A percentile compares a stretch with the other conserved stretches of the same genome.
These are phyloP conservation scores for Pedicia rivosa DNA, from an alignment of 2,888 invertebrate genomes.

Conservation along the genomic window DNA sequence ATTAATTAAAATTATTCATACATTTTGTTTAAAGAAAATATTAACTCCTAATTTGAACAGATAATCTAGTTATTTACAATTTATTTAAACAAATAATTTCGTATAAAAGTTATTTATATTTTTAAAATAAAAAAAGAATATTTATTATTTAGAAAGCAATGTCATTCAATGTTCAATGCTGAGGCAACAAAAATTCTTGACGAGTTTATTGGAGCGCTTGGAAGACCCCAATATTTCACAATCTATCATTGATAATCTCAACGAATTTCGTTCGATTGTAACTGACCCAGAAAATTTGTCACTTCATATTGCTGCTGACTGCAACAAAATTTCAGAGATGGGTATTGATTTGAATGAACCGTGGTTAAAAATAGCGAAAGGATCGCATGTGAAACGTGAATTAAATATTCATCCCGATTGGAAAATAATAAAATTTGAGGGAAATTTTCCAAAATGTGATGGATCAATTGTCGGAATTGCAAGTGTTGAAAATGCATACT, in stretches of 20 bases:
- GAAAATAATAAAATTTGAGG: slow-evolving; percentile 18
- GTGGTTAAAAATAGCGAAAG: no score
- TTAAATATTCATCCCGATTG: slow-evolving; percentile 16
- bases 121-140: no score
- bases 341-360: slow-evolving; percentile 24
- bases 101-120: no score
- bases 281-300: slow-evolving; percentile 43
- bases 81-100: no score
- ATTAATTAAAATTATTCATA: no score
- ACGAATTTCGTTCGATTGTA: slow-evolving; percentile 40
- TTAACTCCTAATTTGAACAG: no score
- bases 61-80: no score
- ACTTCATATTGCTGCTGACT: slow-evolving; percentile 57
- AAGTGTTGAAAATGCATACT: slow-evolving; percentile 62
- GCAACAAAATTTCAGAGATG: slow-evolving; percentile 20
- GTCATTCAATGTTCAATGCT: slow-evolving; percentile 51
- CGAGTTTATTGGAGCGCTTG: slow-evolving; percentile 43
- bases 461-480: slow-evolving; percentile 65
- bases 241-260: slow-evolving; percentile 35
- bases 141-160: no score
- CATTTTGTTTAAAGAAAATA: no score
- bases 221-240: slow-evolving; percentile 34
- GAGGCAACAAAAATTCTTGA: slow-evolving; percentile 61
- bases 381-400: no score
- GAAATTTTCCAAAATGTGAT: slow-evolving; percentile 31